phyloP scores from a whole-genome alignment of 2,797 vertebrate genomes.

The Halcyon leucocephala region DNA sequence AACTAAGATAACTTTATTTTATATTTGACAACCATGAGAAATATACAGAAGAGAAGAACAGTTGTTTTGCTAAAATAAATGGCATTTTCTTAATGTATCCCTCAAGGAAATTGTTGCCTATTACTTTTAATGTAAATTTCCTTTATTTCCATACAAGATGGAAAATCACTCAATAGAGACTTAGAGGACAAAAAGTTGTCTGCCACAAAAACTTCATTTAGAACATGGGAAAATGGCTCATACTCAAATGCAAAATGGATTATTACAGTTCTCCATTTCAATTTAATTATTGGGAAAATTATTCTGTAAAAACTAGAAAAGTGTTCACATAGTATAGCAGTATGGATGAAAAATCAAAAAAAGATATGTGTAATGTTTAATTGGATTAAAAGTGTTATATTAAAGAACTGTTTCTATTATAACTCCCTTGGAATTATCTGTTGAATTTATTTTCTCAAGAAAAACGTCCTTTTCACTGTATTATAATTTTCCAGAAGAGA shows the following conservation, averaged over 20 bases:
- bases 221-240: background rate
- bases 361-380: fast-evolving
- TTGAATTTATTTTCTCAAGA: background rate
- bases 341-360: background rate
- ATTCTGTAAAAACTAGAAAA: background rate
- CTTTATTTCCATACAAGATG: background rate
- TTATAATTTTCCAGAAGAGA: background rate
- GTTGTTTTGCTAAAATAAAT: background rate
- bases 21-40: background rate
- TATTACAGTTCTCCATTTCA: background rate
- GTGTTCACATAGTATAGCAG: fast-evolving
- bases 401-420: background rate
- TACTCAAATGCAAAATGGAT: background rate
- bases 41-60: background rate
- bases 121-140: background rate
- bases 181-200: background rate
- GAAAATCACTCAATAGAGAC: background rate
- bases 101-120: background rate
- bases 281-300: background rate
- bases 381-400: background rate
- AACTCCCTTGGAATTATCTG: background rate
- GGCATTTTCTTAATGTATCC: background rate
- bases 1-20: background rate
- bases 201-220: background rate
- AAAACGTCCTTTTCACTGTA: background rate